A percentile compares a stretch with the other conserved stretches of the same genome.
Evolutionary conservation across 2,797 vertebrate genomes (phyloP).

Genomic region (Smutsia temminckii): DNA sequence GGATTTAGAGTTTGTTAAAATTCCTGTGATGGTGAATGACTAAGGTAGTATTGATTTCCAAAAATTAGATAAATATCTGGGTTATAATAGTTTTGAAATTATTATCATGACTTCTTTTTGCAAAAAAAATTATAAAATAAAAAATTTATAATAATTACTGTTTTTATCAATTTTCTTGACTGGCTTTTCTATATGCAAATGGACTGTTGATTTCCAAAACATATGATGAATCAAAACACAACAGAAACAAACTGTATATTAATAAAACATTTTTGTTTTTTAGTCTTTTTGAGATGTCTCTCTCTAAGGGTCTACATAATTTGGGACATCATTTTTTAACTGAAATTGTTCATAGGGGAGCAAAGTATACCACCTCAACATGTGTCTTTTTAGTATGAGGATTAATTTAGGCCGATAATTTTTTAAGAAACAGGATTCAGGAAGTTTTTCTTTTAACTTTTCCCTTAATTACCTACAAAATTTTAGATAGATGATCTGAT

Average conservation of each 20-base stretch:
- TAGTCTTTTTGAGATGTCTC: not conserved
- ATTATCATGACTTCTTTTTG: no score
- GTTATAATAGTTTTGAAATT: not conserved
- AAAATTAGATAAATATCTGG: not conserved
- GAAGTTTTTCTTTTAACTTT: not conserved
- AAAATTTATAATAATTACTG: not conserved
- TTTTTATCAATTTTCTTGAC: not conserved
- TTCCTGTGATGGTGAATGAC: not conserved
- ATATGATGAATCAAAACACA: not conserved
- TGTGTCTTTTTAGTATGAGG: not conserved
- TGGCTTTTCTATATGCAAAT: not conserved
- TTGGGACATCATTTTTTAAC: not conserved
- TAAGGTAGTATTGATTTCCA: not conserved
- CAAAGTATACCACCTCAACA: not conserved
- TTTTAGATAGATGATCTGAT: not conserved
- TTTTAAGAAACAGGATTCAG: not conserved
- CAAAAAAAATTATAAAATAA: no score
- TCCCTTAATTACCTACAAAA: not conserved
- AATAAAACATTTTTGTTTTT: not conserved
- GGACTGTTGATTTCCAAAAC: not conserved
- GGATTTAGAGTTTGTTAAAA: not conserved
- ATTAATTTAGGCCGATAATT: not conserved
- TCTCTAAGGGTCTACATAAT: not conserved
- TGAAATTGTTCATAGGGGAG: not conserved
- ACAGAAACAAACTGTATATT: not conserved